Evolutionary conservation across 2,888 invertebrate species (phyloP).

Genomic region (Phytoseiulus persimilis): DNA sequence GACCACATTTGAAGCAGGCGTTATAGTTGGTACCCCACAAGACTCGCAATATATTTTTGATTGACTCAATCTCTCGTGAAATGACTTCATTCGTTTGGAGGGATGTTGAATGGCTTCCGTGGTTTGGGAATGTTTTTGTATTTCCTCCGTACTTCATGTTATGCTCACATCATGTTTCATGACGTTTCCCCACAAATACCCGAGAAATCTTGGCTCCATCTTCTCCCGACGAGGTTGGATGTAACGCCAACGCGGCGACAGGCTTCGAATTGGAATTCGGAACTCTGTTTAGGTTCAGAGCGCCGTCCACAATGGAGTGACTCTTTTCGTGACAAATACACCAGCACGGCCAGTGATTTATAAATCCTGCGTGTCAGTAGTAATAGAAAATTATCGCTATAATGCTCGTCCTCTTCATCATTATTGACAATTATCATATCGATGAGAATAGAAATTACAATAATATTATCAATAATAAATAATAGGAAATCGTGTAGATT

Average conservation of each 20-base stretch:
- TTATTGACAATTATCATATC: not conserved
- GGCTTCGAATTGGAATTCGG: not conserved
- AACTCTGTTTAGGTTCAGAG: not conserved
- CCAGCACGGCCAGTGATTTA: not conserved
- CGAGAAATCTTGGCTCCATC: not conserved
- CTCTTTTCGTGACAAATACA: not conserved
- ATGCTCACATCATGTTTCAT: not conserved
- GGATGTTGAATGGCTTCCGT: not conserved
- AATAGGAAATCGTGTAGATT: not conserved
- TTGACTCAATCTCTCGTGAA: not conserved
- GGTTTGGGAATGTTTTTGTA: not conserved
- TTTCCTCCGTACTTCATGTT: not conserved
- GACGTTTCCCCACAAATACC: not conserved
- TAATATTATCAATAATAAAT: slow-evolving; percentile 26
- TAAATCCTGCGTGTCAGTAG: not conserved
- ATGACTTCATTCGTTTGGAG: not conserved
- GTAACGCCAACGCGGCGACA: not conserved
- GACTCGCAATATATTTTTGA: not conserved
- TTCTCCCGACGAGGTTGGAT: not conserved
- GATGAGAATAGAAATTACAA: slow-evolving; percentile 17
- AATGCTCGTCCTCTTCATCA: not conserved
- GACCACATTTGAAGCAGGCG: not conserved
- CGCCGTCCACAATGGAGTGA: not conserved
- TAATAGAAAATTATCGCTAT: not conserved
- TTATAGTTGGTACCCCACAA: not conserved